Evolutionary conservation across 2,113 vertebrate species (phyloP), one percentile per base, ranked within the genome.

Genomic region (Xenopus borealis): DNA sequence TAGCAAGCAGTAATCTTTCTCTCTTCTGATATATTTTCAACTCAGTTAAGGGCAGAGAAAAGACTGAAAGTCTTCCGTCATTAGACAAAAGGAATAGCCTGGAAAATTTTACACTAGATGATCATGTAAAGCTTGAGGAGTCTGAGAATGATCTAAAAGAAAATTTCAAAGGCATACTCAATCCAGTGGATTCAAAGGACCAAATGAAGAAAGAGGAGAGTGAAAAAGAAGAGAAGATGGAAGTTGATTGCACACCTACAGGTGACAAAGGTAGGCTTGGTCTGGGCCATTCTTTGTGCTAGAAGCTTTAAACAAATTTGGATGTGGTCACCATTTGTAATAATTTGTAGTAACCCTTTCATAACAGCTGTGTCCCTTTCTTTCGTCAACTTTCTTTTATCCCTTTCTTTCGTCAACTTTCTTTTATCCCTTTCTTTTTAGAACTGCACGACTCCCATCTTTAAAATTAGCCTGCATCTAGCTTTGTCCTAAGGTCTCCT

Each of bases 51-150:
- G 85, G 44, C 0, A 80, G 82, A 75, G 83, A 82, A 40, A 50
- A 59, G 50, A 73, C 78, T 80, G 88, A 91, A 86, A 88, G 87
- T 72, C 71, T 80, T 66, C 83, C 85, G 80, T 85, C 78, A 78
- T 72, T 84, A 71, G 88, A 93, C 84, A 91, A 90, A 86, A 85
- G 86, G 81, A 92, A 88, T 86, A 81, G 81, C 79, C 52, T 82
- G 8, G 52, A 78, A 70, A 88, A 87, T 80, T 67, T 88, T 44
- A 90, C 91, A 85, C 9, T 23, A 75, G 90, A 92, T 14, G 55
- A 76, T 52, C 80, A 83, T 20, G 67, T 73, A 66, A 84, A 80
- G 57, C 88, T 87, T 75, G 80, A 79, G 0, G 84, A 78, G 79
- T 74, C 19, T 86, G 85, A 79, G 82, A 47, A 47, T 13, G 40